Base-by-base conservation (phyloP, 2,888 invertebrate genomes). In the Brenthis ino region DNA sequence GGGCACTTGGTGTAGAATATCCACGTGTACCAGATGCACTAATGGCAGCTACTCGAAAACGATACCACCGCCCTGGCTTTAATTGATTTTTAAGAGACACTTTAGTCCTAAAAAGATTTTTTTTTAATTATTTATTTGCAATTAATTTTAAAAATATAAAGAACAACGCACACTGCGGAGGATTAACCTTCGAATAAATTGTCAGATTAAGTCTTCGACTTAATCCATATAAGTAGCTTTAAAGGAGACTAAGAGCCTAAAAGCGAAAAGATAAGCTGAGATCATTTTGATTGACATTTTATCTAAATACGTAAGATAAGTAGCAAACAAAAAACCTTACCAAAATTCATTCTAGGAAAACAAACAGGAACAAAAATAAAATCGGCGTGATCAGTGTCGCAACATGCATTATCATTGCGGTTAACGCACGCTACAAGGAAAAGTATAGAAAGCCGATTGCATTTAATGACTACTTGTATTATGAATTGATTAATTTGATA, bases 1-100 rank as follows among this genome's bases (percentile, higher is more conserved):
- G 93, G 0, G 89, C 79, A 4, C 95, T 94, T 0, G 94, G 94
- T 24, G 90, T 86, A 0, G 96, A 96, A 79, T 95, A 96, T 12
- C 96, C 96, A 71, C 94, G 89, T 5, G 96, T 96, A 0, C 96
- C 96, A 64, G 95, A 93, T 1, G 94, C 94, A 80, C 95, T 96
- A 3, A 96, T 94, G 0, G 96, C 95, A 0, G 96, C 96, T 5
- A 96, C 95, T n/a, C 96, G 93, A 80, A 96, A 96, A 75, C 96
- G 95, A 84, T 96, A 96, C 96, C 96, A 96, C 61, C 95, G 94
- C 4, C 96, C 96, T 0, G 96, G 95, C 79, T 94, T 95, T 61
- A 95, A 83, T 47, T 94, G 82, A 67, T 93, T 93, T 28, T 93
- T 93, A 13, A 95, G 83, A 1, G 93, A 89, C 2, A 93, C 91